phyloP scores from a whole-genome alignment of 2,888 invertebrate species.

The Melipona bicolor region DNA sequence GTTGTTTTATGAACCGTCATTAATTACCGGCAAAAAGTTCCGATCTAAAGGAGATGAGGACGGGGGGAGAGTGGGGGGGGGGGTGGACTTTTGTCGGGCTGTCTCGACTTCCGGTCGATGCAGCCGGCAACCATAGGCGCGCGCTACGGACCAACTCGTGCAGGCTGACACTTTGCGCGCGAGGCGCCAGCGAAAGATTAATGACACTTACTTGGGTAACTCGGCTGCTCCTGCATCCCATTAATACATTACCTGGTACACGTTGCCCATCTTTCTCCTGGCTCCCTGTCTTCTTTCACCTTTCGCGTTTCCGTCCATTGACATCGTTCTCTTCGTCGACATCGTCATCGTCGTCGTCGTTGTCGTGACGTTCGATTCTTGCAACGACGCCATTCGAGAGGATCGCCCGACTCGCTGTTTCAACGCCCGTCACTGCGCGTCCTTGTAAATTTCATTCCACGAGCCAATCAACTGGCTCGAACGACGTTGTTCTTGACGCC shows the following conservation, averaged over 20 bases:
- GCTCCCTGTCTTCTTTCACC: background rate
- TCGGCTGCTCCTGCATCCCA: conserved; percentile 72
- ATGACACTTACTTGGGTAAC: conserved; percentile 74
- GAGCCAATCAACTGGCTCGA: conserved; percentile 55
- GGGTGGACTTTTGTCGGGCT: conserved; percentile 45
- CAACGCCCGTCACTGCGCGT: conserved; percentile 10
- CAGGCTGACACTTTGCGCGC: conserved; percentile 60
- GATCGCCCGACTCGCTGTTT: conserved; percentile 9
- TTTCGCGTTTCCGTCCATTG: conserved; percentile 52
- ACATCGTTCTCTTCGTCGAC: conserved; percentile 52
- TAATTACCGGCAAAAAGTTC: conserved; percentile 59
- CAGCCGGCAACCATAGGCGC: conserved; percentile 38
- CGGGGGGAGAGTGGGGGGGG: background rate
- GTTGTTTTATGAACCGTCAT: conserved; percentile 45
- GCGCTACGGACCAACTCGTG: conserved; percentile 31
- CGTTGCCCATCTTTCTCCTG: conserved; percentile 39
- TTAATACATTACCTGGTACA: conserved; percentile 74
- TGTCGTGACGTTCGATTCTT: conserved; percentile 1
- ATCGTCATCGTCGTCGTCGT: conserved; percentile 20
- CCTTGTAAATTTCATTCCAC: conserved; percentile 60
- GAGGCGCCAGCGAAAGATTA: conserved; percentile 71
- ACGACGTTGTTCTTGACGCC: conserved; percentile 7
- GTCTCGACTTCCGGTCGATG: conserved; percentile 27
- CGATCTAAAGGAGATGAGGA: conserved; percentile 20
- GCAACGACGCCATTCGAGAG: conserved; percentile 8